Conservation (phyloP, 2,113 vertebrate genomes). For the Scartelaos histophorus region DNA sequence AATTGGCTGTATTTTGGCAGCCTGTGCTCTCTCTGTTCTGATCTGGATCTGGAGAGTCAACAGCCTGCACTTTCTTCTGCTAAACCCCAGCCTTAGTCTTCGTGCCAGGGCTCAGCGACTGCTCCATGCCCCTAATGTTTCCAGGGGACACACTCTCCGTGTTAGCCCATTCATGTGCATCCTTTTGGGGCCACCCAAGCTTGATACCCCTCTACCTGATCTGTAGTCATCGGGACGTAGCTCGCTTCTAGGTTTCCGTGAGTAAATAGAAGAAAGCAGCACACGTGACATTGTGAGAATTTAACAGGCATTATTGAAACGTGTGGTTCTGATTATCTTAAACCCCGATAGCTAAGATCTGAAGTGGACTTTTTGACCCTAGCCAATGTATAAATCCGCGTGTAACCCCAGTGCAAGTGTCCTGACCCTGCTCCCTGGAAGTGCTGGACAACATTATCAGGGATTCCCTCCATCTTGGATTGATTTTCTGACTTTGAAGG, state of each 20-base stretch:
- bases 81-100: conserved; percentile 9
- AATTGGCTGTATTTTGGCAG: not conserved
- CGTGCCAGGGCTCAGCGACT: conserved; percentile 4
- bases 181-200: conserved; percentile 18
- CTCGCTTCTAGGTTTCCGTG: not conserved
- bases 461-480: conserved; percentile 37
- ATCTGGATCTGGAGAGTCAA: conserved; percentile 7
- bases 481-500: conserved; percentile 49
- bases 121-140: not conserved
- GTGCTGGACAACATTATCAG: conserved; percentile 40
- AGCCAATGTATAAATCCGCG: conserved; percentile 22
- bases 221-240: not conserved
- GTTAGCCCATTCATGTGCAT: conserved; percentile 11
- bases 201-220: conserved; percentile 10
- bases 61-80: conserved; percentile 12
- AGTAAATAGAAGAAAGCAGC: conserved; percentile 12
- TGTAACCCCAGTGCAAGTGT: conserved; percentile 31
- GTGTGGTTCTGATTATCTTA: conserved; percentile 47
- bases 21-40: not conserved
- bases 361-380: conserved; percentile 18
- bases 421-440: conserved; percentile 29
- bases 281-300: conserved; percentile 14
- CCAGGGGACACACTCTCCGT: not conserved
- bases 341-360: conserved; percentile 24
- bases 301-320: conserved; percentile 1